Conservation (phyloP, 2,113 vertebrate species). For the Paracyprichromis sp. region DNA sequence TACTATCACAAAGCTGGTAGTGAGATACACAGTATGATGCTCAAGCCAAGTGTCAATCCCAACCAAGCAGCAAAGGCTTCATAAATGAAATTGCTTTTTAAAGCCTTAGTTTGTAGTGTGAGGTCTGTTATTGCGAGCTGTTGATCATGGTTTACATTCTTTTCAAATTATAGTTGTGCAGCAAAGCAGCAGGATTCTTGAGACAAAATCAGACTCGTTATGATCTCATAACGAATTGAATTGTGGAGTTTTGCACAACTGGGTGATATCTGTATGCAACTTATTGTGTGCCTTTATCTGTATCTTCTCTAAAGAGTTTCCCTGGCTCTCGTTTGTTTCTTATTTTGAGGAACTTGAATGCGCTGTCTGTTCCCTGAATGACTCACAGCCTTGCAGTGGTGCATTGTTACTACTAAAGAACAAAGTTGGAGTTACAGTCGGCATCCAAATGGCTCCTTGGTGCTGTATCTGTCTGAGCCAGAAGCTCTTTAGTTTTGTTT, state of each 20-base stretch:
- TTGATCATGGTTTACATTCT: background rate
- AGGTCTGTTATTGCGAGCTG: background rate
- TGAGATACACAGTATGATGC: background rate
- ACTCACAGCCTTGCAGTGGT: background rate
- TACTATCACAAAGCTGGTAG: background rate
- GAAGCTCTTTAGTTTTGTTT: background rate
- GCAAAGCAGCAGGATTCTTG: background rate
- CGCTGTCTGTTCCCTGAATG: background rate
- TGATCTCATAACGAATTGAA: background rate
- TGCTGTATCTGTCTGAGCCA: background rate
- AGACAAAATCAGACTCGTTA: background rate
- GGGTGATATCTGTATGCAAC: background rate
- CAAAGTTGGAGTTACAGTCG: background rate
- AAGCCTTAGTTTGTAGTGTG: background rate
- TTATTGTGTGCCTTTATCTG: background rate
- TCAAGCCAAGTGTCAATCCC: accelerated
- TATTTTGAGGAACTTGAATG: background rate
- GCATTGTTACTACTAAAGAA: background rate
- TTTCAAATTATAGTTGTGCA: accelerated
- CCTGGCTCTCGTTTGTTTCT: background rate
- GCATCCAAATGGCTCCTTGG: background rate
- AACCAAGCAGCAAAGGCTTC: background rate
- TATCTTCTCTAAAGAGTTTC: background rate
- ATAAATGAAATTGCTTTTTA: background rate
- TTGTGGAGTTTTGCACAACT: background rate